Conservation (phyloP, 2,888 invertebrate species). For the Rutpela maculata region DNA sequence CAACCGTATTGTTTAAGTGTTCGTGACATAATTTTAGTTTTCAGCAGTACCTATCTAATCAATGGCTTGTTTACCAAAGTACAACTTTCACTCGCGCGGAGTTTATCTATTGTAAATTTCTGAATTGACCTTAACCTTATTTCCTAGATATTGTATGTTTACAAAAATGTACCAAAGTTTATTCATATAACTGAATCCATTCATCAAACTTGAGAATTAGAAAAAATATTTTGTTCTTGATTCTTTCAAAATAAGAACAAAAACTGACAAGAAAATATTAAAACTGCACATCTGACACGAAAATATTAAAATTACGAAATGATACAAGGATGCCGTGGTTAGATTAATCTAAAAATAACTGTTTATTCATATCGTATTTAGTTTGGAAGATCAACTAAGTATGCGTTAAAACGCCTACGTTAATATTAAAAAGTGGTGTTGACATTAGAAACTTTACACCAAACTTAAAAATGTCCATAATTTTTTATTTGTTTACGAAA, state of each 20-base stretch:
- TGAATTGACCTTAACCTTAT: neutral
- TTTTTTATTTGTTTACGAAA: neutral
- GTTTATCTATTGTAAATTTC: neutral
- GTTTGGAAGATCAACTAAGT: conserved; percentile 16
- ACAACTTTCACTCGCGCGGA: neutral
- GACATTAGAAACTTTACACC: neutral
- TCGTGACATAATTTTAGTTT: too few relatives aligned
- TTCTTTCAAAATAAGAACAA: too few relatives aligned
- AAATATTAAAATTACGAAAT: neutral
- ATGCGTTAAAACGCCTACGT: conserved; percentile 20
- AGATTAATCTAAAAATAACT: conserved; percentile 22
- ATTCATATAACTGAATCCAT: too few relatives aligned
- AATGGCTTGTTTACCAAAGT: neutral
- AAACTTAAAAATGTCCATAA: neutral
- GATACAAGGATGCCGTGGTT: conserved; percentile 9
- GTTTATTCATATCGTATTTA: conserved; percentile 18
- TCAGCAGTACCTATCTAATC: too few relatives aligned
- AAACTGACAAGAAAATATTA: too few relatives aligned
- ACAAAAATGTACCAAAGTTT: neutral
- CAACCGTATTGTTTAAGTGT: too few relatives aligned
- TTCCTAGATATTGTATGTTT: neutral
- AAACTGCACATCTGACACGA: too few relatives aligned
- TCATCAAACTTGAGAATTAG: too few relatives aligned
- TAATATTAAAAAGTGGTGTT: neutral
- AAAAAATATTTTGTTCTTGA: too few relatives aligned